These are phyloP conservation scores for Coryphaenoides rupestris DNA, from an alignment of 2,113 vertebrate species.

Conservation along the genomic window DNA sequence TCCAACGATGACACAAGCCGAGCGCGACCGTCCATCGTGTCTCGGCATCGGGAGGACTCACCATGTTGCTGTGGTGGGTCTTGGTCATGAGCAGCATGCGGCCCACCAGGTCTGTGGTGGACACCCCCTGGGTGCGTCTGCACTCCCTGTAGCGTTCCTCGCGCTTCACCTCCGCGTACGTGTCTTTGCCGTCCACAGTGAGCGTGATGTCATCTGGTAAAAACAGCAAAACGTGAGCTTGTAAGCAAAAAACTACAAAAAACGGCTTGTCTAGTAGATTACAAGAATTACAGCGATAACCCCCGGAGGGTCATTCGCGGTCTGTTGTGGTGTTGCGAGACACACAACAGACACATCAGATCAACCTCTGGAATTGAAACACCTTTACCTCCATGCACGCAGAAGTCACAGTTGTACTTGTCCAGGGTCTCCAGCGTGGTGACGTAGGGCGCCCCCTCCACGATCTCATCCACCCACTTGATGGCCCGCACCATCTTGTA, in stretches of 20 bases:
- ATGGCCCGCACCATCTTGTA: slow-evolving; percentile 97
- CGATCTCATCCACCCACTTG: slow-evolving; percentile 98
- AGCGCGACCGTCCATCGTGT: background rate
- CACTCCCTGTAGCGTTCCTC: slow-evolving; percentile 90
- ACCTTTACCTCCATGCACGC: slow-evolving; percentile 94
- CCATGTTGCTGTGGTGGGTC: slow-evolving; percentile 94
- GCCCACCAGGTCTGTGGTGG: slow-evolving; percentile 95
- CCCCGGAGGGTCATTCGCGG: too few species aligned
- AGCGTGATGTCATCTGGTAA: slow-evolving; percentile 91
- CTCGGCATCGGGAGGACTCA: slow-evolving; percentile 50
- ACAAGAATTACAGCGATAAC: too few species aligned
- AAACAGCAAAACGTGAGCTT: background rate
- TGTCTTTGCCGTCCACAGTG: slow-evolving; percentile 91
- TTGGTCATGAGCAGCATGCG: slow-evolving; percentile 98
- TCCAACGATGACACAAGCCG: too few species aligned
- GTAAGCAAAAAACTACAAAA: background rate
- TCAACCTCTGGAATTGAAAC: too few species aligned
- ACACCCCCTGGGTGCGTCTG: slow-evolving; percentile 94
- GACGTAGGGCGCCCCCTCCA: slow-evolving; percentile 92
- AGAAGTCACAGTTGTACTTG: slow-evolving; percentile 92
- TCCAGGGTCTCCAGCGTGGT: slow-evolving; percentile 94
- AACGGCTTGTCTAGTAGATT: background rate
- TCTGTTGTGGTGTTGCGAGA: too few species aligned
- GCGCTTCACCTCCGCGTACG: slow-evolving; percentile 92
- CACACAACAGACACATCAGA: too few species aligned